Evolutionary conservation across 2,797 vertebrate genomes (phyloP), one percentile per base, ranked within the genome.

Genomic region (Fratercula arctica): DNA sequence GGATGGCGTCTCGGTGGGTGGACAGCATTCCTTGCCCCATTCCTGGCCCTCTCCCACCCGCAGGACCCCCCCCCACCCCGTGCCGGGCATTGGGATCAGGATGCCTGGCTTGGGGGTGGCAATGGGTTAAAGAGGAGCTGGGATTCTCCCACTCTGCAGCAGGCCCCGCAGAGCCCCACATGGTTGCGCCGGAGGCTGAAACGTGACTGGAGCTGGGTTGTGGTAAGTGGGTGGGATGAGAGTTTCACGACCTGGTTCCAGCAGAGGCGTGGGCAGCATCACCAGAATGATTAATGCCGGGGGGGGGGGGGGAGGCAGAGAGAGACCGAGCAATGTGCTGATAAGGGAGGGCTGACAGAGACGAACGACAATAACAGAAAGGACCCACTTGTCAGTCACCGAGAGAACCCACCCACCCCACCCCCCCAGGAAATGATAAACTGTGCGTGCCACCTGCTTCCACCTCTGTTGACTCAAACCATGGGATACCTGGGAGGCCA

Each of bases 261-360:
- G 94, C 91, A 69, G 87, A 69, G 93, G 95, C 93, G 94, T 92
- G 89, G 94, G 95, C 91, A 70, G 93, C 87, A 89, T 73, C 82
- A 5, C 20, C 18, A 5, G 46, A 46, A 69, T 91, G 93, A 96
- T 89, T 91, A 95, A 95, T 87, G 86, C 91, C 37, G 23, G 37
- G 56, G 41, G 50, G 28, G 56, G 41, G 82, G 61, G 33, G 53
- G 29, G 28, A 82, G 35, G 79, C 60, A 78, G 77, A 57, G 68
- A 54, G 88, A 94, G 84, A 20, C 81, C 69, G 11, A 10, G 87
- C 76, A 26, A 9, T 13, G 76, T 8, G 69, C 84, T 51, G 80
- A 90, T 88, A 94, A 89, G 75, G 43, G 77, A 78, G 78, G 80
- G 81, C 33, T 64, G 86, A 37, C 87, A 33, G 43, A 76, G 79